phyloP scores from a whole-genome alignment of 2,113 vertebrate species.

The Pelecanoides urinatrix region DNA sequence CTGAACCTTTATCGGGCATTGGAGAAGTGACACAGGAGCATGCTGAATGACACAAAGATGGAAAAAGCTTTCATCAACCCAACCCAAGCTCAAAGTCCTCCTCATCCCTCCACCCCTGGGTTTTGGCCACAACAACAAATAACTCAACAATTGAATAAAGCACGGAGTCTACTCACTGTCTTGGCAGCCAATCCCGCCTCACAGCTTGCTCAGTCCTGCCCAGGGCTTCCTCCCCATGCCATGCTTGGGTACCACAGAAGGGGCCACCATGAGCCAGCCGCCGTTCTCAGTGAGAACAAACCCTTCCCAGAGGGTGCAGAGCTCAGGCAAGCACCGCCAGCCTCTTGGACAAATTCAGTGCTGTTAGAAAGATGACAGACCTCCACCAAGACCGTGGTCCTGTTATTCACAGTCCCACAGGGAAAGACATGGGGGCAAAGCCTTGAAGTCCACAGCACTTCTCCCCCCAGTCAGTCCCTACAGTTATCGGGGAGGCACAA shows the following conservation, averaged over 20 bases:
- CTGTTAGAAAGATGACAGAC: neutral
- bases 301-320: neutral
- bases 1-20: neutral
- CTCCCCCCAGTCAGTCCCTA: neutral
- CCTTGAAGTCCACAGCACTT: neutral
- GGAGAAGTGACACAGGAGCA: neutral
- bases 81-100: fast-evolving
- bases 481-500: fast-evolving
- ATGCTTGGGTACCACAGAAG: neutral
- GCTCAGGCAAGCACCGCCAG: neutral
- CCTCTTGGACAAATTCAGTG: neutral
- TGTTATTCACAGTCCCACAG: neutral
- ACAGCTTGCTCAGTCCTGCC: fast-evolving
- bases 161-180: neutral
- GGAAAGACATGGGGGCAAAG: neutral
- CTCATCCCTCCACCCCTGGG: neutral
- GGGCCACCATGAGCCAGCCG: neutral
- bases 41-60: neutral
- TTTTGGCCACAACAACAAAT: neutral
- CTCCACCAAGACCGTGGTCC: neutral
- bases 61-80: neutral
- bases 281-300: neutral
- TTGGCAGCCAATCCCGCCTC: neutral
- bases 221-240: neutral
- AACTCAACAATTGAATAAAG: neutral